Conservation (phyloP, 2,797 vertebrate species). For the Gymnothorax reevesii region DNA sequence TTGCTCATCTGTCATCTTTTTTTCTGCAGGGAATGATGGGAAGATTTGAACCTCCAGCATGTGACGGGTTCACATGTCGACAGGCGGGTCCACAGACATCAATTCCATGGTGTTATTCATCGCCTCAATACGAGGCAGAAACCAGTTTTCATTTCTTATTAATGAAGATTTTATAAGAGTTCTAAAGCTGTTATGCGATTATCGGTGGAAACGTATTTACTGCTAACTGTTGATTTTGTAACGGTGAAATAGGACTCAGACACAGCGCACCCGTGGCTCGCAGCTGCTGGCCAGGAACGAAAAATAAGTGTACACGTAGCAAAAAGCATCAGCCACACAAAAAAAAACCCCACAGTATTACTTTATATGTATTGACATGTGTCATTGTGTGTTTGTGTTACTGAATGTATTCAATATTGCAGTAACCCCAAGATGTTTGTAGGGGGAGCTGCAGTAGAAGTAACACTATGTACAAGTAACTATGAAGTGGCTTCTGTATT, state of each 20-base stretch:
- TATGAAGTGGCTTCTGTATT: conserved; percentile 82
- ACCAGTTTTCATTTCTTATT: conserved; percentile 85
- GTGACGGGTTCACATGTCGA: conserved; percentile 90
- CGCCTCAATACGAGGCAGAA: conserved; percentile 93
- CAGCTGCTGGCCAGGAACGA: conserved; percentile 73
- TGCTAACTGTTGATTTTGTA: conserved; percentile 80
- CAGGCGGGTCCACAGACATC: conserved; percentile 92
- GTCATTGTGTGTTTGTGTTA: conserved; percentile 88
- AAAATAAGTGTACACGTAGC: conserved; percentile 70
- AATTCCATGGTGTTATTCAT: conserved; percentile 97
- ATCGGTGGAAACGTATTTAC: conserved; percentile 78
- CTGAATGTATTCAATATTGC: conserved; percentile 90
- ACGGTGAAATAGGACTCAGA: conserved; percentile 75
- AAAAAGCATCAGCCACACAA: conserved; percentile 68
- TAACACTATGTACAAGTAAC: conserved; percentile 78
- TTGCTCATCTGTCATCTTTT: conserved; percentile 44
- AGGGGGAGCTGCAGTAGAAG: conserved; percentile 79
- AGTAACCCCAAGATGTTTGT: conserved; percentile 74
- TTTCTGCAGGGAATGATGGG: conserved; percentile 85
- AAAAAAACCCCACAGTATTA: conserved; percentile 60
- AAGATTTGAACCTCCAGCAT: conserved; percentile 83
- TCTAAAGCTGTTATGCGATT: conserved; percentile 83
- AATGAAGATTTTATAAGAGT: conserved; percentile 89
- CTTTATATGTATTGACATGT: conserved; percentile 82
- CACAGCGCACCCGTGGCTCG: conserved; percentile 64